Base-by-base conservation (phyloP, 2,113 vertebrate genomes). In the Callorhinus ursinus region DNA sequence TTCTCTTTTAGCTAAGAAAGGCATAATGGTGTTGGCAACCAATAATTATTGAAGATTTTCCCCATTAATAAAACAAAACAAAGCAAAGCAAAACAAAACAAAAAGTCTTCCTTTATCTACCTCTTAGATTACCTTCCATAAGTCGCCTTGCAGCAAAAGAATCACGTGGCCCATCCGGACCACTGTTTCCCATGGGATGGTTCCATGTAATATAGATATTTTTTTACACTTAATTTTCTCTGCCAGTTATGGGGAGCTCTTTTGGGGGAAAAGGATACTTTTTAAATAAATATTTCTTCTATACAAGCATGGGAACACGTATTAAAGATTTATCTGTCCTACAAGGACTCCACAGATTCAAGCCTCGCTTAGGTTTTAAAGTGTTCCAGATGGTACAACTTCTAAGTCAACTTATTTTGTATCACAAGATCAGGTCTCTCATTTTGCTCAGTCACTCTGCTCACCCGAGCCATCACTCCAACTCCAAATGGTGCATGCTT, bases 191-290 rank as follows among this genome's bases (percentile, higher is more conserved):
- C 0, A 0, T 28, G 31, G 63, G 22, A 13, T 4, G n/a, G 19
- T 6, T 67, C 59, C 1, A 24, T 79, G 69, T 69, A 76, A 67
- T 19, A 33, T 14, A 51, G 46, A 63, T 36, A 36, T 55, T 19
- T 94, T 93, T 77, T 77, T 63, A 31, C 13, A 13, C 39, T 69
- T 77, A 14, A 8, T 49, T 69, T 95, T 86, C 72, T 67, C 26
- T 90, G 53, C 33, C 39, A 72, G 22, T 57, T 77, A 91, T 11
- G 1, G 22, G 39, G 53, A 90, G 5, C 26, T 55, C 26, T 49
- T 13, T 86, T 87, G 83, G 61, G 88, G 51, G 19, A 61, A 93
- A 94, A 92, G 2, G 2, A 51, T 63, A 24, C 9, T 95, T 94
- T 94, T 77, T 65, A 2, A 65, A 77, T 59, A 76, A 91, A 14